These are phyloP conservation scores for Nephrocerus scutellatus DNA, from an alignment of 2,888 invertebrate genomes.

Conservation along the genomic window DNA sequence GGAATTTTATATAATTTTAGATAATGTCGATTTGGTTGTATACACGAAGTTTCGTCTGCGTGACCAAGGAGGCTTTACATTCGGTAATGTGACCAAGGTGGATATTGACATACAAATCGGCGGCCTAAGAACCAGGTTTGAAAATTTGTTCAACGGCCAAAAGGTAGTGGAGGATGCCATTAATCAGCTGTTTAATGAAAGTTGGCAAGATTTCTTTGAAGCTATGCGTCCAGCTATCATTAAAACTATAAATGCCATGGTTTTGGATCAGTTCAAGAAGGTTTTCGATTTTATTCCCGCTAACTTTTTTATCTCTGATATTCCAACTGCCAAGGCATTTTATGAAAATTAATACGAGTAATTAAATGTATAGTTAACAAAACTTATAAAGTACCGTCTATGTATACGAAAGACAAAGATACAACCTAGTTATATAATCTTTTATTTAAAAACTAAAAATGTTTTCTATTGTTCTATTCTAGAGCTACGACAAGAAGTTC, in stretches of 20 bases:
- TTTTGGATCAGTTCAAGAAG: no score
- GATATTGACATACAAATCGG: slow-evolving; percentile 57
- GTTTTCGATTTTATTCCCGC: slow-evolving; percentile 62
- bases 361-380: slow-evolving; percentile 1
- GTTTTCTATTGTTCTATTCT: no score
- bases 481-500: no score
- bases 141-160: slow-evolving; percentile 53
- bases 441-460: no score
- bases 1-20: slow-evolving; percentile 41
- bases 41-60: slow-evolving; percentile 20
- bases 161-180: slow-evolving; percentile 54
- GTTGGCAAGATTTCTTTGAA: slow-evolving; percentile 62
- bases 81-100: slow-evolving; percentile 57
- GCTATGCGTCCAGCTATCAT: slow-evolving; percentile 58
- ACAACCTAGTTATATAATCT: no score
- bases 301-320: slow-evolving; percentile 58
- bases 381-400: no score
- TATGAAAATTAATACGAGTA: slow-evolving; percentile 14
- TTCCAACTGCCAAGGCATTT: slow-evolving; percentile 32
- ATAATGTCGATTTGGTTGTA: slow-evolving; percentile 18
- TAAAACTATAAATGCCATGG: slow-evolving; percentile 59
- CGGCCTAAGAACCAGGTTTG: slow-evolving; percentile 56
- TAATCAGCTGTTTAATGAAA: slow-evolving; percentile 61
- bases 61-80: slow-evolving; percentile 42
- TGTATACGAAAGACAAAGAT: no score